Evolutionary conservation across 2,113 vertebrate species (phyloP), one percentile per base, ranked within the genome.

Genomic region (Ranitomeya variabilis): DNA sequence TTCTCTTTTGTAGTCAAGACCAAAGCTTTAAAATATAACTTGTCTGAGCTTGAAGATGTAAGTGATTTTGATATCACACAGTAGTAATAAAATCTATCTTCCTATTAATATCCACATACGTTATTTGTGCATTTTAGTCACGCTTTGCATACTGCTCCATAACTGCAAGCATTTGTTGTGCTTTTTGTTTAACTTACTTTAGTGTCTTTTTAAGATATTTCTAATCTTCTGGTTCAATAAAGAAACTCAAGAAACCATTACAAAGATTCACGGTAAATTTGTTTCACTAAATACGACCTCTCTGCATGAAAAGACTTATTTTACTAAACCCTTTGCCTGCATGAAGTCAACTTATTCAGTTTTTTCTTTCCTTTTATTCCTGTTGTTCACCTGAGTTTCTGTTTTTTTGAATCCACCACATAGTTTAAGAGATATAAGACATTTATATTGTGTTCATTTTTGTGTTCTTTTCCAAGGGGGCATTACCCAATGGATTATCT

Each of bases 221-320:
- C 52, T 67, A 26, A 45, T 54, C 76, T 21, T 21, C 18, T 67
- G 64, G 51, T 69, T 84, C 64, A 71, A 18, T 69, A 16, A 84
- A 16, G 23, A 52, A 13, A 84, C 14, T 52, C 64, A 84, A 4
- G 13, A 23, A 84, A 54, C 45, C 82, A 84, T 84, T 84, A 55
- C 45, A n/a, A 54, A 69, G 21, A 55, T 69, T 84, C 51, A 69
- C 66, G 51, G 45, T 69, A 84, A 51, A 84, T 26, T 71, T 55
- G 45, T 69, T n/a, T 83, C n/a, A 26, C 76, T 78, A 78, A 78
- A n/a, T 78, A 55, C 7, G 64, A 84, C 82, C 82, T 84, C 71
- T 84, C 51, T 84, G 82, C 66, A 71, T 69, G 82, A 26, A 26
- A 55, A 52, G n/a, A 54, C 21, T n/a, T 83, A 55, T 11, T 67